Evolutionary conservation across 2,888 invertebrate species (phyloP), one percentile per base, ranked within the genome.

Genomic region (Sinelater perroti): DNA sequence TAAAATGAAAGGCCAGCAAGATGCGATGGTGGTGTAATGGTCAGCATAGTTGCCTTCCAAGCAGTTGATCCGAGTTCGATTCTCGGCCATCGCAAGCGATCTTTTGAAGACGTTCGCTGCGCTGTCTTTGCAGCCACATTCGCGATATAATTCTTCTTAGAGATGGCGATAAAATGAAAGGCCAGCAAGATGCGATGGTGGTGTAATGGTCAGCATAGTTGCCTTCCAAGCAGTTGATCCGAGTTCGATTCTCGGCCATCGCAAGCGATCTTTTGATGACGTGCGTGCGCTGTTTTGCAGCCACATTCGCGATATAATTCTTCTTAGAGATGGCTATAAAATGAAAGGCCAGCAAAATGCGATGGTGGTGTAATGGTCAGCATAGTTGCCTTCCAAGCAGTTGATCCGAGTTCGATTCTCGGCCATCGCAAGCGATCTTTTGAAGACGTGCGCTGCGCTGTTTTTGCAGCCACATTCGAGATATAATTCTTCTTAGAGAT

Each of bases 331-430:
- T n/a, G n/a, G n/a, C n/a, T n/a, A n/a, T n/a, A n/a, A n/a, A n/a
- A n/a, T n/a, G n/a, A n/a, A n/a, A n/a, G n/a, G n/a, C n/a, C n/a
- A n/a, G n/a, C n/a, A 26, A 3, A 8, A 14, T 73, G 77, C 77
- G 76, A 77, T 77, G 76, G 76, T 77, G 77, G 76, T 77, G 77
- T 77, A 76, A 77, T 77, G 77, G 77, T 76, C 73, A 77, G 77
- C 77, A 77, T 77, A 76, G 77, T 77, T 77, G 77, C 77, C 77
- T 77, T 77, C 77, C 77, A 77, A 77, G 77, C 76, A 78, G 77
- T 77, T 78, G 77, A 77, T 77, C 77, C 77, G 77, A 76, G 77
- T 78, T 78, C 77, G 77, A 77, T 78, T 78, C 77, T 76, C 77
- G 77, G 77, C 77, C 77, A 77, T 77, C 77, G 77, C 77, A 77